Conservation (phyloP, 2,888 invertebrate genomes). For the Ennomos quercinarius region DNA sequence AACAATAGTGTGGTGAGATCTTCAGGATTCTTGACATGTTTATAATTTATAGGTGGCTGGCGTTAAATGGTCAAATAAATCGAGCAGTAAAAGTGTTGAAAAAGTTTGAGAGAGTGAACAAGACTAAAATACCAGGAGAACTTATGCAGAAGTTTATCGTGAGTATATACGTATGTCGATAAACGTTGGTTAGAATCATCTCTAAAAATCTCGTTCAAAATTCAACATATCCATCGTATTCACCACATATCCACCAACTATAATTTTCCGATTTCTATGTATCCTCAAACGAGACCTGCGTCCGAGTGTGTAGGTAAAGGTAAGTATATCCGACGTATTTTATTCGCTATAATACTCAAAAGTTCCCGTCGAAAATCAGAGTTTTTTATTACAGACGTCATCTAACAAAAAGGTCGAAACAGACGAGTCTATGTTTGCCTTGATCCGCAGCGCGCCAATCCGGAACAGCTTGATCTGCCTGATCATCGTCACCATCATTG, state of each 20-base stretch:
- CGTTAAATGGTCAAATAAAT: conserved; percentile 56
- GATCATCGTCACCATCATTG: conserved; percentile 54
- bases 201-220: too few relatives aligned
- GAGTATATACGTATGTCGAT: conserved; percentile 37
- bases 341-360: not conserved
- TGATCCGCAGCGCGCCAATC: conserved; percentile 50
- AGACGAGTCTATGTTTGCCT: conserved; percentile 50
- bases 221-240: too few relatives aligned
- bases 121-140: conserved; percentile 59
- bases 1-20: too few relatives aligned
- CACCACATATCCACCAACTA: too few relatives aligned
- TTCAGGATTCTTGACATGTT: too few relatives aligned
- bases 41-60: conserved; percentile 54
- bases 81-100: conserved; percentile 60
- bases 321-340: too few relatives aligned
- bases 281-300: too few relatives aligned
- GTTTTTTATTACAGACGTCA: conserved; percentile 34
- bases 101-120: conserved; percentile 64
- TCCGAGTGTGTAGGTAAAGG: too few relatives aligned
- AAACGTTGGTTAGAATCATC: too few relatives aligned
- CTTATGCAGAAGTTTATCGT: conserved; percentile 65
- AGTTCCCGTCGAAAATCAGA: not conserved
- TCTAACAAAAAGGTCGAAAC: conserved; percentile 47
- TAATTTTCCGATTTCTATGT: too few relatives aligned
- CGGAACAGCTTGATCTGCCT: conserved; percentile 51